Evolutionary conservation across 2,888 invertebrate genomes (phyloP).

Genomic region (Nematopogon swammerdamellus): DNA sequence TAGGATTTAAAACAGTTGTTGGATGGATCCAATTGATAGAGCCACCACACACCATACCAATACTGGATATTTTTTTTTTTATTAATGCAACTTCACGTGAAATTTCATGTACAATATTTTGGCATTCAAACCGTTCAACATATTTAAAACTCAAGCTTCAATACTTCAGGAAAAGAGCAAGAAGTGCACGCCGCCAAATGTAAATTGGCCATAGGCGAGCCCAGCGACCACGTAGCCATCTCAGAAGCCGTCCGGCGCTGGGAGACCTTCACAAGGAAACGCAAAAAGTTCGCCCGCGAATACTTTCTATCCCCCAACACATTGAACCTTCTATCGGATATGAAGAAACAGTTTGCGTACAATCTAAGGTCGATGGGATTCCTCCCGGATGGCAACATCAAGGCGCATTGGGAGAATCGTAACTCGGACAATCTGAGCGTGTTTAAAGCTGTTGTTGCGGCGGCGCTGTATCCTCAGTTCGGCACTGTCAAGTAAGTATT

Average conservation of each 20-base stretch:
- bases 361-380: conserved; percentile 76
- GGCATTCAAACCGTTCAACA: too few relatives aligned
- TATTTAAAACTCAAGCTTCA: too few relatives aligned
- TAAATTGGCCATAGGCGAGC: conserved; percentile 57
- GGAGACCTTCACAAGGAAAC: conserved; percentile 24
- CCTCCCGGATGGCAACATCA: conserved; percentile 53
- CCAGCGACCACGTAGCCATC: conserved; percentile 77
- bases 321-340: conserved; percentile 65
- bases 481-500: conserved; percentile 60
- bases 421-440: conserved; percentile 75
- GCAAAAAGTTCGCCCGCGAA: conserved; percentile 61
- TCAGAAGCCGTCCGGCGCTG: conserved; percentile 67
- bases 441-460: conserved; percentile 80
- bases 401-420: conserved; percentile 59
- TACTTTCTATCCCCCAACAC: conserved; percentile 70
- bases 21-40: too few relatives aligned
- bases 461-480: conserved; percentile 88
- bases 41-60: too few relatives aligned
- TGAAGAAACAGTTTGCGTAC: conserved; percentile 79
- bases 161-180: conserved; percentile 58
- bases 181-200: conserved; percentile 58
- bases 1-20: too few relatives aligned
- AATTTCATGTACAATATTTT: too few relatives aligned
- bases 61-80: too few relatives aligned
- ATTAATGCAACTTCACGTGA: too few relatives aligned